Conservation (phyloP, 2,888 invertebrate species). For the Anticlea derivata region DNA sequence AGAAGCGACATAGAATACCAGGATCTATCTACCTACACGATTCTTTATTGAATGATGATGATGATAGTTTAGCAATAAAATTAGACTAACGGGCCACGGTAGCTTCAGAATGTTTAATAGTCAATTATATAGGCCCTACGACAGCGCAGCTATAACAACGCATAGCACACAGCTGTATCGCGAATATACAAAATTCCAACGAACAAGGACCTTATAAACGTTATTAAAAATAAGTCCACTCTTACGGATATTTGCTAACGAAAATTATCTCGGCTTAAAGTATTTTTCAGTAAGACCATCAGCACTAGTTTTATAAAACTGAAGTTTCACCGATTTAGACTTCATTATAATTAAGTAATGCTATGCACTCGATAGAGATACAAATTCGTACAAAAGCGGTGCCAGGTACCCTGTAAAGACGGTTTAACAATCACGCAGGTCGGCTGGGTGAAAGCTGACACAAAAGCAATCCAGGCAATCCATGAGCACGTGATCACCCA, state of each 20-base stretch:
- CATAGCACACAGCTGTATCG: constrained; percentile 7
- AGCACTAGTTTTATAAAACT: too few relatives aligned
- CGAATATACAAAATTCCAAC: constrained; percentile 6
- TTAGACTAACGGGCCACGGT: too few relatives aligned
- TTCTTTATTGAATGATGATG: too few relatives aligned
- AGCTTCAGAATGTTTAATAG: constrained; percentile 19
- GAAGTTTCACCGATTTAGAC: too few relatives aligned
- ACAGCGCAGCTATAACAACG: constrained; percentile 6
- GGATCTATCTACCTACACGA: too few relatives aligned
- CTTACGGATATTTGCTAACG: not conserved
- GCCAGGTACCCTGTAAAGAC: too few relatives aligned
- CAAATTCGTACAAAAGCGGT: too few relatives aligned
- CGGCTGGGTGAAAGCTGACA: constrained; percentile 93
- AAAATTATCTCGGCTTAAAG: not conserved
- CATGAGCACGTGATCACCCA: constrained; percentile 95
- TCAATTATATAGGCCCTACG: constrained; percentile 4
- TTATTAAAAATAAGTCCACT: constrained; percentile 1
- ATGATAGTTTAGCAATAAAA: too few relatives aligned
- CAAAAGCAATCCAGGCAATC: constrained; percentile 93
- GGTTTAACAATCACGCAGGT: constrained; percentile 78
- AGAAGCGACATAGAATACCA: too few relatives aligned
- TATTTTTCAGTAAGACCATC: too few relatives aligned
- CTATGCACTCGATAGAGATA: too few relatives aligned
- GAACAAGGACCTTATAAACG: constrained; percentile 1
- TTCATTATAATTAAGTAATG: too few relatives aligned